Conservation (phyloP, 2,888 invertebrate genomes). For the Thumatha senex region DNA sequence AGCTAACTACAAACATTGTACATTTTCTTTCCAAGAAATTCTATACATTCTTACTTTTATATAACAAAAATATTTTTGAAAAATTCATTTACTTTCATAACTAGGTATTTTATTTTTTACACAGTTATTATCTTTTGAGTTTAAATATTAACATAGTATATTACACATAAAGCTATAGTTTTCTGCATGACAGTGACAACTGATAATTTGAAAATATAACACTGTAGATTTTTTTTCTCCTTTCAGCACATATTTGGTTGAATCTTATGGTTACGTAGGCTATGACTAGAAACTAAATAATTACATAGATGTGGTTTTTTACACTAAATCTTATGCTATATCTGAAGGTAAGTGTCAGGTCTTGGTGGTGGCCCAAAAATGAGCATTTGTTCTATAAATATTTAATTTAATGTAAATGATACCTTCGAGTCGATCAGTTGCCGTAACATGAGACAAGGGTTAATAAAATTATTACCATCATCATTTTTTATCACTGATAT, state of each 20-base stretch:
- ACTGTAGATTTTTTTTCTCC: constrained; percentile 28
- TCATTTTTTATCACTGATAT: neutral
- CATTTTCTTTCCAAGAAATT: constrained; percentile 54
- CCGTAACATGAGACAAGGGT: constrained; percentile 13
- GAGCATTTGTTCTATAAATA: constrained; percentile 14
- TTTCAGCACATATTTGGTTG: constrained; percentile 24
- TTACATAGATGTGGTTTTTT: constrained; percentile 26
- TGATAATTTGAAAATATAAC: constrained; percentile 20
- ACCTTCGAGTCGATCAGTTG: constrained; percentile 15
- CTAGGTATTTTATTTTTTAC: constrained; percentile 28
- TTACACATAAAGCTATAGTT: constrained; percentile 52
- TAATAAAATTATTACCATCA: constrained; percentile 1
- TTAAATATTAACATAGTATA: constrained; percentile 31
- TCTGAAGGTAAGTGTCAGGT: constrained; percentile 11
- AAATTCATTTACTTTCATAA: constrained; percentile 48
- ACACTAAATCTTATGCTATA: constrained; percentile 30
- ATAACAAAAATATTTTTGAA: constrained; percentile 61
- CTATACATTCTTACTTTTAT: constrained; percentile 52
- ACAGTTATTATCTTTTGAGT: constrained; percentile 18
- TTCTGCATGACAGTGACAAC: constrained; percentile 28
- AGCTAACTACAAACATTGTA: constrained; percentile 46
- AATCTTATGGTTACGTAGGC: constrained; percentile 22
- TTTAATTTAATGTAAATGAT: constrained; percentile 20
- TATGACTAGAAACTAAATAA: constrained; percentile 35
- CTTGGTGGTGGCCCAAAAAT: constrained; percentile 16